These are phyloP conservation scores for Virgularia gustaviana DNA, from an alignment of 92 coral and sea anemone genomes.

Conservation along the genomic window DNA sequence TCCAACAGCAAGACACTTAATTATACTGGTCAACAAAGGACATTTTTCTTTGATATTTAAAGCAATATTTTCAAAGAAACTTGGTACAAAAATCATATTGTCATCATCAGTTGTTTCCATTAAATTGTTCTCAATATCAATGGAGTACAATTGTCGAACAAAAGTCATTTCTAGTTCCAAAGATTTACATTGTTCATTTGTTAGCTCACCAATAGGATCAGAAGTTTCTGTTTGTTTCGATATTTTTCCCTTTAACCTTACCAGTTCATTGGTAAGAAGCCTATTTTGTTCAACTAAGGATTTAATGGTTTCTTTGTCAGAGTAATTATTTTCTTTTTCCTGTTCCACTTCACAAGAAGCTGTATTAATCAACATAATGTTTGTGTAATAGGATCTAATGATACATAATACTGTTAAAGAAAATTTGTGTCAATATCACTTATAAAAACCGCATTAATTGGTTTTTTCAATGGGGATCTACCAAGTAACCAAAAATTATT, in stretches of 20 bases:
- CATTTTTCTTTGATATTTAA: conserved; percentile 12
- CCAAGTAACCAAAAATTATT: too few species aligned
- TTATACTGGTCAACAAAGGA: conserved; percentile 11
- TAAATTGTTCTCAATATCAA: neutral
- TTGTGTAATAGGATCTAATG: neutral
- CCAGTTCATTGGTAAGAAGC: neutral
- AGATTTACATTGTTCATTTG: neutral
- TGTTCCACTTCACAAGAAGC: too few species aligned
- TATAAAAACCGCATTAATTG: too few species aligned
- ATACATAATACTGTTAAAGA: neutral
- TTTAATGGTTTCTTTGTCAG: neutral
- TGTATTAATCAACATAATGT: neutral
- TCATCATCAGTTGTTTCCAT: too few species aligned
- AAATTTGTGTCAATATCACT: neutral
- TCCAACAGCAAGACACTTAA: conserved; percentile 10
- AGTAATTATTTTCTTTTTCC: neutral
- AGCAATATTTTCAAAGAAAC: conserved; percentile 9
- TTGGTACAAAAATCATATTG: neutral
- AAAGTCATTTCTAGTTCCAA: neutral
- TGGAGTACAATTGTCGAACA: neutral
- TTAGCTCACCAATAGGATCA: neutral
- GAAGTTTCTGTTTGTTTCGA: neutral
- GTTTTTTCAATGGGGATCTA: too few species aligned
- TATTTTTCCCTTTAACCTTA: neutral
- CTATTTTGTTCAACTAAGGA: neutral